These are phyloP conservation scores for Synodontis membranacea DNA, from an alignment of 2,113 vertebrate species.

Conservation along the genomic window DNA sequence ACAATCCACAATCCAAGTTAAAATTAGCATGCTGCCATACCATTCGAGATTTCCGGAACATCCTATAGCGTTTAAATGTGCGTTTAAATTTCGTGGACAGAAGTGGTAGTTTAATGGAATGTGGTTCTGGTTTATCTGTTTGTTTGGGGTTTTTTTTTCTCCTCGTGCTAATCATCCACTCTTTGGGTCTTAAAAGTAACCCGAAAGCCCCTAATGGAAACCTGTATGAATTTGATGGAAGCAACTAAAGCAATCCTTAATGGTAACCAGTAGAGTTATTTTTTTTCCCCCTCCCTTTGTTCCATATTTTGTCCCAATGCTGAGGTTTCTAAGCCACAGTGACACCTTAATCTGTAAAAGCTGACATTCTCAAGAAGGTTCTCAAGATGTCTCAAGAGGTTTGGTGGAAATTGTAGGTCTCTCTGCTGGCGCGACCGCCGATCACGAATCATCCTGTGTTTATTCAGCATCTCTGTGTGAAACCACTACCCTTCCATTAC, in stretches of 20 bases:
- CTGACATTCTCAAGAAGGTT: background rate
- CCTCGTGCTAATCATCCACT: background rate
- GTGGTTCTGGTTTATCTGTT: background rate
- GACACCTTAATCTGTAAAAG: background rate
- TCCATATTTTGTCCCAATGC: background rate
- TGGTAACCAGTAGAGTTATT: background rate
- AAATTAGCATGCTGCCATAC: background rate
- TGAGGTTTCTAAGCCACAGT: background rate
- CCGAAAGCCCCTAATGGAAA: background rate
- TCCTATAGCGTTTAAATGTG: background rate
- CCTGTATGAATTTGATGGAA: background rate
- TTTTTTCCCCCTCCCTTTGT: too few species aligned
- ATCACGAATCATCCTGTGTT: background rate
- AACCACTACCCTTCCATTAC: constrained; percentile 30
- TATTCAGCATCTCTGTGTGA: constrained; percentile 13
- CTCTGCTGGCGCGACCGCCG: background rate
- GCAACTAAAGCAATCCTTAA: background rate
- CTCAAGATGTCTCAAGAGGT: too few species aligned
- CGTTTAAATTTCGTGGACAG: background rate
- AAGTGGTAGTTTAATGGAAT: background rate
- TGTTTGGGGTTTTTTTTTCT: too few species aligned
- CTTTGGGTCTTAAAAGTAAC: too few species aligned
- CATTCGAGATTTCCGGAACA: background rate
- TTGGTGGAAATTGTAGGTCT: background rate
- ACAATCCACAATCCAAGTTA: background rate